These are phyloP conservation scores for Odocoileus virginianus DNA, from an alignment of 2,113 vertebrate species.

Conservation along the genomic window DNA sequence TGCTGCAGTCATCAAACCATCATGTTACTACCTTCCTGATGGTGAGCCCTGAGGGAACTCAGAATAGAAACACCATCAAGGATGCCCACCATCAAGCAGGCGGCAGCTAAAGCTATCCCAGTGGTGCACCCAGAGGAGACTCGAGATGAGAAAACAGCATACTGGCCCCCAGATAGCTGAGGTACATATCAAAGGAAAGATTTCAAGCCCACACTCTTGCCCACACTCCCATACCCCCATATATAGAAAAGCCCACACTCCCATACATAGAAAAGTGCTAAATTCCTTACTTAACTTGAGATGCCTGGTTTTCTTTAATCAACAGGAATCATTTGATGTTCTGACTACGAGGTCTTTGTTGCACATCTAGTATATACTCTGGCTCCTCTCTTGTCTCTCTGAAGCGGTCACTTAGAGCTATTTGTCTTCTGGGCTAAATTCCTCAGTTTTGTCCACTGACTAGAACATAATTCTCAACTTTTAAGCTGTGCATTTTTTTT, in stretches of 20 bases:
- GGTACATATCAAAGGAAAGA: not conserved
- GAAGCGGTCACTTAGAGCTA: not conserved
- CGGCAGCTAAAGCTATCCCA: not conserved
- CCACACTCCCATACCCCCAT: not conserved
- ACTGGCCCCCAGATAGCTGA: not conserved
- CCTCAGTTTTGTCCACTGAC: not conserved
- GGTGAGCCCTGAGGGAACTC: not conserved
- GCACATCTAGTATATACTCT: not conserved
- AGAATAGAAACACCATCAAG: not conserved
- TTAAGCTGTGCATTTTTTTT: not conserved
- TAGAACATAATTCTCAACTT: not conserved
- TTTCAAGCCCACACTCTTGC: not conserved
- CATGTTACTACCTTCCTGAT: not conserved
- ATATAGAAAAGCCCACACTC: not conserved
- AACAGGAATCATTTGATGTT: not conserved
- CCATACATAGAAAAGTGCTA: not conserved
- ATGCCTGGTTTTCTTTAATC: not conserved
- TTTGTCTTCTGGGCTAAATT: not conserved
- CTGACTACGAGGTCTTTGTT: not conserved
- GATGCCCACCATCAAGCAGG: not conserved
- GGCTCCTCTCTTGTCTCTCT: not conserved
- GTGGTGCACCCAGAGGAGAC: not conserved
- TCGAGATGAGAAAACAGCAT: not conserved
- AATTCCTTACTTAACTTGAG: not conserved
- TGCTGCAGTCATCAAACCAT: not conserved